Percentiles rank a stretch among this genome's conserved stretches.
Conservation (phyloP, 2,113 vertebrate genomes). For the Ammodramus savannarum region DNA sequence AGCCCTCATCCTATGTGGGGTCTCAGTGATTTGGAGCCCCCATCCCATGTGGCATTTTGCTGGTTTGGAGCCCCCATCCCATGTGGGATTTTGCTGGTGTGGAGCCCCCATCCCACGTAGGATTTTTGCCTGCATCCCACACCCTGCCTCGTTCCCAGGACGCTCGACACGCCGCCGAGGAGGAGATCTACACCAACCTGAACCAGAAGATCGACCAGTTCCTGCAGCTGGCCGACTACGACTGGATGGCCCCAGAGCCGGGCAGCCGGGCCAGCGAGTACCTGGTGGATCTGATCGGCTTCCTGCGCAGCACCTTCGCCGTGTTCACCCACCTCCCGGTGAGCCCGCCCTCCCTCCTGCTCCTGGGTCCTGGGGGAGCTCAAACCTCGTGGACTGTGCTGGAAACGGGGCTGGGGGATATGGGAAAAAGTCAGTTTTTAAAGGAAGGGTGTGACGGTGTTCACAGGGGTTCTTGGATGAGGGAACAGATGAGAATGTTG, state of each 20-base stretch:
- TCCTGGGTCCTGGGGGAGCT: conserved; percentile 78
- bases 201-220: conserved; percentile 99
- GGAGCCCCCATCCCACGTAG: neutral
- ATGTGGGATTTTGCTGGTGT: rapidly evolving
- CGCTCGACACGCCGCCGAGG: conserved; percentile 91
- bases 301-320: conserved; percentile 92
- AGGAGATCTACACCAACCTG: conserved; percentile 96
- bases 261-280: conserved; percentile 85
- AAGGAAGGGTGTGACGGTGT: no score
- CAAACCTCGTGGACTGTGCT: rapidly evolving
- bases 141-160: conserved; percentile 64
- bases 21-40: rapidly evolving
- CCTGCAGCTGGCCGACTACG: conserved; percentile 93
- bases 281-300: conserved; percentile 91
- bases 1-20: rapidly evolving
- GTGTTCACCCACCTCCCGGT: conserved; percentile 97
- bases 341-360: neutral
- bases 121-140: neutral
- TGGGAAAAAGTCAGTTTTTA: rapidly evolving
- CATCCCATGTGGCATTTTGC: rapidly evolving
- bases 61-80: neutral
- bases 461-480: no score
- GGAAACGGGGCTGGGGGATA: neutral
- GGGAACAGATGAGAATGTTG: no score
- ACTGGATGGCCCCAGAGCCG: conserved; percentile 84